phyloP scores from a whole-genome alignment of 2,113 vertebrate species.

The Rattus rattus region DNA sequence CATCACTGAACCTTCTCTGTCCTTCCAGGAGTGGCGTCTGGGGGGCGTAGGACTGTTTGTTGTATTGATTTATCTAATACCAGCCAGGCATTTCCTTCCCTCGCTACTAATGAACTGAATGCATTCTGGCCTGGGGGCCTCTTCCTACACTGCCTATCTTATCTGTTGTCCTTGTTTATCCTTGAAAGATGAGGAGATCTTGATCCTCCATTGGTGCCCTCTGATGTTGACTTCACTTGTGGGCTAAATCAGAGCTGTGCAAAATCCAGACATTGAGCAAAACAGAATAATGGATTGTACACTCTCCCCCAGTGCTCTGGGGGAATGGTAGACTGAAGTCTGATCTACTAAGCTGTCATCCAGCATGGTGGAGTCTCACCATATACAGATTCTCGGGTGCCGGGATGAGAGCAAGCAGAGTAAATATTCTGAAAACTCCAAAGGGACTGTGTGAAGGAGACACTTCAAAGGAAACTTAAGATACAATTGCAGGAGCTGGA shows the following conservation, averaged over 20 bases:
- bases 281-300: background rate
- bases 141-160: background rate
- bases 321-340: background rate
- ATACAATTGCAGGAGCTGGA: background rate
- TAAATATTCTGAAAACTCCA: background rate
- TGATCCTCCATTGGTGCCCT: accelerated
- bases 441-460: background rate
- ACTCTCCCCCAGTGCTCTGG: too few relatives aligned
- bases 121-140: background rate
- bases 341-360: background rate
- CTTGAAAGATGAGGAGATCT: background rate
- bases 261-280: background rate
- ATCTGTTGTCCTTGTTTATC: background rate
- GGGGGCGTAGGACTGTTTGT: too few relatives aligned
- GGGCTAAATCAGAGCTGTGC: background rate
- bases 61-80: background rate
- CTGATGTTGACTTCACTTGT: background rate
- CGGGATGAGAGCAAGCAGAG: background rate
- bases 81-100: too few relatives aligned
- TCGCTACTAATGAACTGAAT: background rate
- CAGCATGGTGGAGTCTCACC: background rate
- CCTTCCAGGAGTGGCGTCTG: accelerated
- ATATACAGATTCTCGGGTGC: accelerated
- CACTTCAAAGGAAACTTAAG: background rate
- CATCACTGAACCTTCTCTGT: background rate